Base-by-base conservation (phyloP, 2,797 vertebrate species). In the Aplochiton taeniatus region DNA sequence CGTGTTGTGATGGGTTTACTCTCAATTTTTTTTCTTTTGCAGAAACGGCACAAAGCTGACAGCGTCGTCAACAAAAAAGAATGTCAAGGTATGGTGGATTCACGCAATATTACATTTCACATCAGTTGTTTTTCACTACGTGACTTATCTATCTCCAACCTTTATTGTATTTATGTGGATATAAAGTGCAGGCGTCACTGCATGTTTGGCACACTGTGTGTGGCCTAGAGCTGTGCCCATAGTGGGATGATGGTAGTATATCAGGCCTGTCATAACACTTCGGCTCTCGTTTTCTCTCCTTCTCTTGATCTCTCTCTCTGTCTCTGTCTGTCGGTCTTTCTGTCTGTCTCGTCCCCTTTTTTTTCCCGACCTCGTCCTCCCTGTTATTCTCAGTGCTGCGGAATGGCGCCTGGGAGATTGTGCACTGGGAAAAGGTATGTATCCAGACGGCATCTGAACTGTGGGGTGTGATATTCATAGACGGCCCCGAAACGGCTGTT, bases 381-480 rank as follows among this genome's bases (percentile, higher is more conserved):
- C 86, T 54, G 73, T 55, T 77, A 75, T 50, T 76, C 18, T 51
- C 81, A 99, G 97, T 99, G 19, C 79, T 99, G 83, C 93, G 98
- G 80, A 99, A 98, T 69, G 96, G 98, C 76, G 96, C 97, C 66
- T 98, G 98, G 98, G 98, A 99, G 90, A 98, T 99, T 72, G 96
- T 98, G 73, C 96, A 98, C 88, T 99, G 98, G 98, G 96, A 98
- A 90, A 99, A 99, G 96, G 98, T 99, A 94, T 73, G 93, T 88
- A 65, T 63, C 74, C 66, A 73, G n/a, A 56, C 60, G 53, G 60
- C 52, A 47, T 54, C 31, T 62, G 14, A n/a, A 46, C 61, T 47
- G 20, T 54, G 18, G 19, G 45, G 56, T 58, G 42, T 18, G 48
- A 19, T 51, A 18, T 57, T 72, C 49, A 53, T 18, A 58, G 63